Base-by-base conservation (phyloP, 2,797 vertebrate species). In the Acanthopagrus latus region DNA sequence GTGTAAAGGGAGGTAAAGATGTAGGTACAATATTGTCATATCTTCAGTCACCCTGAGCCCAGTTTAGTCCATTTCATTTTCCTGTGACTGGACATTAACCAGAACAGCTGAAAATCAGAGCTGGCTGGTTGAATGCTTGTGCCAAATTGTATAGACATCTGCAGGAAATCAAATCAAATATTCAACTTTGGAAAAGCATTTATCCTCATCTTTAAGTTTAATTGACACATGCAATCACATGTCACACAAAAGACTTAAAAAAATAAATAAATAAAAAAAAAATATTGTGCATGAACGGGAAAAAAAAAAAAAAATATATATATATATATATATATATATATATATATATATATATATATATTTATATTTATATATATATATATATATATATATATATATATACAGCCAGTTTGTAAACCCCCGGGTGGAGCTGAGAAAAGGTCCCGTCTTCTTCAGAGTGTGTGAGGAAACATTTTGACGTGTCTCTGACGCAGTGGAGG, bases 401-500 rank as follows among this genome's bases (percentile, higher is more conserved):
- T 14, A 12, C 0, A 33, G 10, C 2, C 67, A 13, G 27, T 44
- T 13, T 9, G n/a, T 38, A 62, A 57, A 38, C 12, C 7, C 0
- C 21, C 21, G n/a, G 16, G n/a, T 43, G 14, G 64, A 62, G 55
- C 56, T 13, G 33, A 63, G 17, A 21, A 21, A 48, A 41, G 16
- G 52, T 59, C 73, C 73, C 17, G 1, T 59, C 16, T 21, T 46
- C 57, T 64, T 2, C 41, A 9, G 6, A 70, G 46, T 14, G 58
- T 51, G n/a, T 13, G 51, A 57, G 73, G 69, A 78, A 63, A 46
- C 41, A 33, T 44, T 25, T 48, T 63, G 74, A 82, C 23, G 59
- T 44, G 50, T n/a, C 23, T 47, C 27, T 82, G 78, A 83, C 74
- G 64, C 76, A 52, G 71, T 21, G 2, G 20, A 2, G 17, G 74